Evolutionary conservation across 2,888 invertebrate genomes (phyloP), one percentile per base, ranked within the genome.

Genomic region (Rosalia funebris): DNA sequence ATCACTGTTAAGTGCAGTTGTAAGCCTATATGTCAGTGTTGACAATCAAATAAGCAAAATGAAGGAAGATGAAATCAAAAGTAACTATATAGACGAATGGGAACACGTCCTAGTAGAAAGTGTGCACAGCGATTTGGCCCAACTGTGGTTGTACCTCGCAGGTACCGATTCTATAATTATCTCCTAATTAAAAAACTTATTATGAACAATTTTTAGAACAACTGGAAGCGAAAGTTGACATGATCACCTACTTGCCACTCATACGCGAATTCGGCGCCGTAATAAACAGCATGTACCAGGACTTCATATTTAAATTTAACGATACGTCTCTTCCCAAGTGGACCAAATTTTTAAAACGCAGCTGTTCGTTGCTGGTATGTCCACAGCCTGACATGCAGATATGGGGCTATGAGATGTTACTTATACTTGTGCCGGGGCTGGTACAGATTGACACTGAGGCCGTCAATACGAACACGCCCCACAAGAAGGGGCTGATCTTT

Each of bases 81-180:
- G 75, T 54, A 80, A 79, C 67, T 85, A 88, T 46, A 75, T 84
- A 17, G 83, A 85, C 52, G 94, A 95, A 82, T 95, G 94, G 94
- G 80, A 82, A 47, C 89, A 91, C 78, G 85, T 95, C 54, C 92
- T 94, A 82, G 85, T 87, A 60, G 86, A 87, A 50, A 88, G 88
- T 68, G 81, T 90, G 34, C 84, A 85, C 72, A 71, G 73, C 47
- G 83, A 83, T 63, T 71, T 90, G 11, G 77, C 86, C 41, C 79
- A 83, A 41, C 71, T 86, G 14, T 88, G 87, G 84, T 75, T 85
- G 47, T 77, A 77, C 60, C 73, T 84, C 69, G 77, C 78, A 71
- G 79, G 83, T 84, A 70, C 1, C 15, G 15, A 5, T 25, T 25
- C 7, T 5, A 11, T 20, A 12, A 1, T 46, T 19, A 15, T 11